Base-by-base conservation (phyloP, 2,888 invertebrate genomes). In the Lasioglossum malachurum region DNA sequence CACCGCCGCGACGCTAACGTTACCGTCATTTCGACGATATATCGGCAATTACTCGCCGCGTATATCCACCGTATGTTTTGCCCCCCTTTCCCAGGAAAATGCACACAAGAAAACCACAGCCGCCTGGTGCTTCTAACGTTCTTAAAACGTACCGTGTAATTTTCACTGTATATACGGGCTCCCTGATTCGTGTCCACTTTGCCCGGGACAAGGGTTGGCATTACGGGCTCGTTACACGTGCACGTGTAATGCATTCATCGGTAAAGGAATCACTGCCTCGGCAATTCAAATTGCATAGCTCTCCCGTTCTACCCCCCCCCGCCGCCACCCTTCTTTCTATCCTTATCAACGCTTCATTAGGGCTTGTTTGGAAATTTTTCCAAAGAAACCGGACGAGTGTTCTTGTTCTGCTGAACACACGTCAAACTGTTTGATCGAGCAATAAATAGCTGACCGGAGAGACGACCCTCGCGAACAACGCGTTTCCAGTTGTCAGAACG, bases 41-140 rank as follows among this genome's bases (percentile, higher is more conserved):
- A 73, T 75, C 71, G 82, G 67, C 80, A 69, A 82, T 85, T 85
- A 82, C 77, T 44, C 75, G 44, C 69, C 72, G 44, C 57, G 57
- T 16, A 49, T 27, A n/a, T 57, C 23, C 64, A 35, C 75, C n/a
- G 19, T 12, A 41, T 41, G 53, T 49, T 53, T 69, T 23, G 35
- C 67, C 19, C 4, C 53, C 10, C n/a, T n/a, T 53, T 53, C 23
- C 35, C 31, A 75, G 27, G 72, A 69, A 80, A 85, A 41, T 38
- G n/a, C 27, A 60, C 67, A 74, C 14, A 10, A 60, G 64, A 46
- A 41, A 64, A 31, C 38, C 44, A 12, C n/a, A 64, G 12, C 46
- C 44, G 23, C 31, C 53, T 3, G 1, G n/a, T 46, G 31, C 57
- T 75, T 76, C 69, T 71, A 75, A 44, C 44, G 38, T 27, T 19